phyloP scores from a whole-genome alignment of 2,113 vertebrate species.

The Polypterus senegalus region DNA sequence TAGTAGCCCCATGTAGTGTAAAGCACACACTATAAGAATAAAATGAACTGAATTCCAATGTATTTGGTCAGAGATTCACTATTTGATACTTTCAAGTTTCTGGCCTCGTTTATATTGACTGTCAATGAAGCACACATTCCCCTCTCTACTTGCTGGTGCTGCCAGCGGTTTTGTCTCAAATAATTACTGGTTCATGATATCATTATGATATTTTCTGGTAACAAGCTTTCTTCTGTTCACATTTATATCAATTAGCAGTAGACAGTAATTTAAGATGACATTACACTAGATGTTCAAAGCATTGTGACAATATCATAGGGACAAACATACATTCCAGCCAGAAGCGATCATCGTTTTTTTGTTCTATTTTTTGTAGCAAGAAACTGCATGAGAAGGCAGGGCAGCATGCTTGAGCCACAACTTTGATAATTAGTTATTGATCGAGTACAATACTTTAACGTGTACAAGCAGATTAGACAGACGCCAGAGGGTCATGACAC shows the following conservation, averaged over 20 bases:
- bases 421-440: slow-evolving; percentile 99
- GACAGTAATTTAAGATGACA: slow-evolving; percentile 82
- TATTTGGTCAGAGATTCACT: too few species aligned
- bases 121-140: too few species aligned
- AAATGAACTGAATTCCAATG: too few species aligned
- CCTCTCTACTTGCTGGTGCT: slow-evolving; percentile 14
- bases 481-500: slow-evolving; percentile 71
- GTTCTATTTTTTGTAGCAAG: slow-evolving; percentile 57
- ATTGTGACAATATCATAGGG: slow-evolving; percentile 64
- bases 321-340: slow-evolving; percentile 51
- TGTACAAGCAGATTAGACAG: slow-evolving; percentile 72
- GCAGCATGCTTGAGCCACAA: slow-evolving; percentile 54
- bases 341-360: slow-evolving; percentile 50
- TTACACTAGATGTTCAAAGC: slow-evolving; percentile 76
- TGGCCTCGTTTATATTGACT: too few species aligned
- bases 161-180: slow-evolving; percentile 36
- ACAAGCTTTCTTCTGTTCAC: slow-evolving; percentile 87
- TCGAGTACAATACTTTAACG: slow-evolving; percentile 68
- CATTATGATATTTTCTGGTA: slow-evolving; percentile 73
- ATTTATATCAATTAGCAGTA: slow-evolving; percentile 87
- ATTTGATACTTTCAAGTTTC: too few species aligned
- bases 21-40: too few species aligned
- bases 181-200: slow-evolving; percentile 64
- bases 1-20: too few species aligned
- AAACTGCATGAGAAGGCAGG: slow-evolving; percentile 65